Conservation (phyloP, 2,888 invertebrate genomes). For the Heliconius hortense region DNA sequence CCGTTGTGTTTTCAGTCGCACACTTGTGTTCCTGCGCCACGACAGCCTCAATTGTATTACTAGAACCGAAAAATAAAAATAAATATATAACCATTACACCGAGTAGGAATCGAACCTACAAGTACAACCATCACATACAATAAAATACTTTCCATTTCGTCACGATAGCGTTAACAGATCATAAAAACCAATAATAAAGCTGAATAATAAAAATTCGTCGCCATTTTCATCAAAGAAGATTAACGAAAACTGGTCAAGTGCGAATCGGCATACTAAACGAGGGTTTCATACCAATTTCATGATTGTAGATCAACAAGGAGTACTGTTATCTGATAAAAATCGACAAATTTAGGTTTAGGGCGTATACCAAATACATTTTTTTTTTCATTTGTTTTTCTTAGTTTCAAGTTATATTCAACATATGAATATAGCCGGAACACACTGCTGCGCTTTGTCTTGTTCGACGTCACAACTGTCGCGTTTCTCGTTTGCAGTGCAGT, state of each 20-base stretch:
- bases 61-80: too few relatives aligned
- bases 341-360: too few relatives aligned
- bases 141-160: background rate
- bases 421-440: too few relatives aligned
- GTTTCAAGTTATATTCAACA: too few relatives aligned
- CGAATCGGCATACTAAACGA: background rate
- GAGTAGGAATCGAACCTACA: background rate
- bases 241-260: background rate
- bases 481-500: background rate
- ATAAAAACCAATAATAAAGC: background rate
- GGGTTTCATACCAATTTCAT: background rate
- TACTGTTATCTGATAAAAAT: background rate
- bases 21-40: too few relatives aligned
- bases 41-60: too few relatives aligned
- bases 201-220: background rate
- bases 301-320: background rate
- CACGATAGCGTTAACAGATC: background rate
- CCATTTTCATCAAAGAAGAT: background rate
- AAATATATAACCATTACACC: background rate
- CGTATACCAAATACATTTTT: too few relatives aligned
- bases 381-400: too few relatives aligned
- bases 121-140: background rate
- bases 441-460: too few relatives aligned
- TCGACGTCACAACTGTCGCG: too few relatives aligned
- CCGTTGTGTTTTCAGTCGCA: too few relatives aligned